Base-by-base conservation (phyloP, 2,888 invertebrate genomes). In the Seladonia tumulorum region DNA sequence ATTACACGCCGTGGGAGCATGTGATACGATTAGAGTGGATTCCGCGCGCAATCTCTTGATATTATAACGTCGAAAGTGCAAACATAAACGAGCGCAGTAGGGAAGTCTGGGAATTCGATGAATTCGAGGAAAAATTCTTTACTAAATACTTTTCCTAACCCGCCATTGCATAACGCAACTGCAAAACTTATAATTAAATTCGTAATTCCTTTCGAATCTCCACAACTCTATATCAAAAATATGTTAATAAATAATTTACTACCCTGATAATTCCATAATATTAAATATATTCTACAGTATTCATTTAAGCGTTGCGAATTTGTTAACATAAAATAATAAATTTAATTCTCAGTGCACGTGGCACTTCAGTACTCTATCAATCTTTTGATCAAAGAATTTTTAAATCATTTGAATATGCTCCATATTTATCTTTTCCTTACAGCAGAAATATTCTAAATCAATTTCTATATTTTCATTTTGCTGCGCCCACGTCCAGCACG, bases 21-120 rank as follows among this genome's bases (percentile, higher is more conserved):
- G 57, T 76, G 79, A 79, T 76, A 72, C 74, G 79, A 83, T 83
- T 85, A 79, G 60, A 70, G 25, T 70, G 74, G 75, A 70, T 5
- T 81, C 77, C 39, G 25, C 25, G 22, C 25, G 29, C 49, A 14
- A 77, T 70, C 68, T 74, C 5, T 29, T 39, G 25, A 22, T 68
- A 39, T 39, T 39, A n/a, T 22, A 39, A 22, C 35, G 22, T 68
- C 22, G 68, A 66, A 18, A 7, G 35, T 29, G 66, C 18, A 29
- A 35, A 14, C 66, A 8, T 7, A 35, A 66, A 66, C 7, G 18
- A 25, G 1, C 49, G 49, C 3, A 18, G 18, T 16, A 18, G 3
- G 16, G 16, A 42, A 42, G 8, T 42, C 42, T 42, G 0, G 42
- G 8, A 42, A 42, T 42, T 42, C 42, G 22, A 53, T 53, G 53